phyloP scores from a whole-genome alignment of 64 coral and sea anemone species.

The Anthopleura sola region DNA sequence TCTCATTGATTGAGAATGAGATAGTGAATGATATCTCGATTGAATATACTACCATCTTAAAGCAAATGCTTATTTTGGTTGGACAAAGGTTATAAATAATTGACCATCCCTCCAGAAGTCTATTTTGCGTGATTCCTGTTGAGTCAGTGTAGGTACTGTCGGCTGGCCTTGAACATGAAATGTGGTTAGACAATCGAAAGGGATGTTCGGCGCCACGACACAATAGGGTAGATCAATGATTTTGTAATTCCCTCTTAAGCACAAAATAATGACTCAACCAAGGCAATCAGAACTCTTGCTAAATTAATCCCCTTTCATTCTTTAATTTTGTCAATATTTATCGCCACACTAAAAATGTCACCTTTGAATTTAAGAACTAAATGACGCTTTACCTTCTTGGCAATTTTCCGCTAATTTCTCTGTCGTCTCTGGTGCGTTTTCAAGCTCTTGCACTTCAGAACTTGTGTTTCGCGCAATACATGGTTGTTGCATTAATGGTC shows the following conservation, averaged over 20 bases:
- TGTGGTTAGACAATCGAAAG: not conserved
- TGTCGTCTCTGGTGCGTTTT: not conserved
- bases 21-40: not conserved
- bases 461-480: conserved; percentile 10
- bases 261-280: conserved; percentile 49
- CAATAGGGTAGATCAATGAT: conserved; percentile 11
- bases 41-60: not conserved
- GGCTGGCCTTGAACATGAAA: not conserved
- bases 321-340: conserved; percentile 29
- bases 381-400: conserved; percentile 38
- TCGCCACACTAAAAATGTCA: conserved; percentile 15
- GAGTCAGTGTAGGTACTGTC: not conserved
- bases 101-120: not conserved
- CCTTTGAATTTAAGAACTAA: conserved; percentile 14
- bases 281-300: conserved; percentile 19
- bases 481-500: conserved; percentile 15
- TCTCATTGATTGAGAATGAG: not conserved
- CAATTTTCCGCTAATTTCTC: conserved; percentile 69
- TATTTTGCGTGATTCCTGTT: not conserved
- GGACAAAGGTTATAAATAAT: not conserved
- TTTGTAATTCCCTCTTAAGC: conserved; percentile 56
- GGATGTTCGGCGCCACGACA: not conserved
- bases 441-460: not conserved
- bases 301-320: conserved; percentile 12
- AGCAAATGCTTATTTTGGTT: not conserved